Base-by-base conservation (phyloP, 2,113 vertebrate species). In the Opisthocomus hoazin region DNA sequence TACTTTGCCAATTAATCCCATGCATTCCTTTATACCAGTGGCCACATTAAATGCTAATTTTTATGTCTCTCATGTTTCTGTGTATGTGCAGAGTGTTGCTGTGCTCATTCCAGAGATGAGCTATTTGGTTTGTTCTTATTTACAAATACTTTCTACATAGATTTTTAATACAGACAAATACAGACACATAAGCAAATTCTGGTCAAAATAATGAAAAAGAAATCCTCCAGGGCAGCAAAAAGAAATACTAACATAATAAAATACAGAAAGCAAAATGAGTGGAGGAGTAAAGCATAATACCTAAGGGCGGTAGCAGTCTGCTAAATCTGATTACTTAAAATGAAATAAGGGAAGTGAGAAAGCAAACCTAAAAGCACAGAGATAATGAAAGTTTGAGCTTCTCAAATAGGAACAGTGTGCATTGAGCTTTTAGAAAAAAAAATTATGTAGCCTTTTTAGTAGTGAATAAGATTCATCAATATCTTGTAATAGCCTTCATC, bases 301-400 rank as follows among this genome's bases (percentile, higher is more conserved):
- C 91, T 90, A 66, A 86, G 86, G 68, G 63, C 92, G 60, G 56
- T 60, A 65, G 70, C 36, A 82, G 57, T 23, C 48, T 69, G 57
- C 60, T 89, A 93, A 90, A 93, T 89, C n/a, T 90, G 76, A 95
- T 92, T 94, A 81, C 76, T 84, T 92, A 54, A 84, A 91, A 94
- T 90, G 57, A 91, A 94, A 93, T 64, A 87, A 53, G 17, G 29
- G 14, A n/a, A 51, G 57, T 60, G 48, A 91, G 75, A 79, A 94
- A 77, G 36, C 5, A 1, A 93, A 87, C 12, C 36, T 82, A 93
- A 91, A 95, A 91, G 39, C 39, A 81, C 6, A 76, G 29, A 69
- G 15, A 68, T 91, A 93, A 96, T 85, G 48, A 87, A 94, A 93
- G 27, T 93, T 26, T 73, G 74, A 93, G 66, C 15, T 86, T 77